phyloP scores from a whole-genome alignment of 2,113 vertebrate genomes.

The Eulacestoma nigropectus region DNA sequence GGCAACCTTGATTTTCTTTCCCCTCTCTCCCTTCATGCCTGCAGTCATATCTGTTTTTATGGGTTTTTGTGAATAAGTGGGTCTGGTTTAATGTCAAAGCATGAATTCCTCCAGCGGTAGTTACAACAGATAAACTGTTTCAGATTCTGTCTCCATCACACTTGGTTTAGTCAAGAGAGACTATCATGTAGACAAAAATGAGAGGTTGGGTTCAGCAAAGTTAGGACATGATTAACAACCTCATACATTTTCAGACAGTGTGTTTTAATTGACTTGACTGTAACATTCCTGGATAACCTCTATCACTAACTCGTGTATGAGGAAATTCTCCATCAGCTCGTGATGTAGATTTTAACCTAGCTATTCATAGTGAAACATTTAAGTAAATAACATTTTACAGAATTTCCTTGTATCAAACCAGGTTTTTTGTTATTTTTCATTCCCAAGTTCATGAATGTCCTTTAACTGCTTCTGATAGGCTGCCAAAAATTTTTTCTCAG shows the following conservation, averaged over 20 bases:
- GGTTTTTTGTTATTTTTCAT: not conserved
- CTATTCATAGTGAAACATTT: not conserved
- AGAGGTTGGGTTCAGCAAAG: not conserved
- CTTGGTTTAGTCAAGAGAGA: not conserved
- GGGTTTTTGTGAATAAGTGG: not conserved
- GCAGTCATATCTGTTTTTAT: not conserved
- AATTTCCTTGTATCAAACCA: not conserved
- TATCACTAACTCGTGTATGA: not conserved
- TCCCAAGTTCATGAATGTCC: not conserved
- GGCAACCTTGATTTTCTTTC: not conserved
- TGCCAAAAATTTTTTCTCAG: not conserved
- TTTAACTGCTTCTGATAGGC: not conserved
- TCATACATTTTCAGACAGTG: not conserved
- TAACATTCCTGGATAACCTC: not conserved
- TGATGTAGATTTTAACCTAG: not conserved
- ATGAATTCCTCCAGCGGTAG: not conserved
- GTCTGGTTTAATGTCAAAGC: not conserved
- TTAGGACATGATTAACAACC: not conserved
- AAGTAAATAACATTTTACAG: not conserved
- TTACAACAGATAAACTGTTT: not conserved
- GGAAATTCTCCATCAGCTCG: not conserved
- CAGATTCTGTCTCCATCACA: not conserved
- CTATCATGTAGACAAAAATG: not conserved
- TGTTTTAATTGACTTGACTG: not conserved
- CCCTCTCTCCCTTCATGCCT: not conserved